Percentiles rank a stretch among this genome's conserved stretches.
phyloP scores from a whole-genome alignment of 2,113 vertebrate species.

The Todiramphus saurophagus region DNA sequence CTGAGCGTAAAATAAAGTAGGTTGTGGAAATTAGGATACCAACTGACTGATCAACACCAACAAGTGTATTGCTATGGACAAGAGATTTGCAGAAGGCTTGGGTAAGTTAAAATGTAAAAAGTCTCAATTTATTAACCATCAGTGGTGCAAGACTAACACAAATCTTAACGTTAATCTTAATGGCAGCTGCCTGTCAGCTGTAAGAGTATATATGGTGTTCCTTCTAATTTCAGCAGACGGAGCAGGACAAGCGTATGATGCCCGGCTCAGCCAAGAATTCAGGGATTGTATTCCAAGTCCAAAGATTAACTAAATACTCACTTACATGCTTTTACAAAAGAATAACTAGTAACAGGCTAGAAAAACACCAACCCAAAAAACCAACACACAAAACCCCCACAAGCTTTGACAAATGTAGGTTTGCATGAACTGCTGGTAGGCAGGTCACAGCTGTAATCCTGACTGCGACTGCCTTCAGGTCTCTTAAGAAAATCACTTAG shows the following conservation, averaged over 20 bases:
- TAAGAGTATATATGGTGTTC: neutral
- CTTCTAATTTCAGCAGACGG: neutral
- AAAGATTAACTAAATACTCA: neutral
- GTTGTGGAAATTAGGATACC: neutral
- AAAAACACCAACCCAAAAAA: neutral
- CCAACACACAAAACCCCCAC: neutral
- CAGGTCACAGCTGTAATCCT: neutral
- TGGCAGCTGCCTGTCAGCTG: neutral
- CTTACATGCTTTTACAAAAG: neutral
- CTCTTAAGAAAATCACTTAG: neutral
- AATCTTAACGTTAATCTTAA: neutral
- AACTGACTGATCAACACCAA: neutral
- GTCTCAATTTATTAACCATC: neutral
- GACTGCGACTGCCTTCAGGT: neutral
- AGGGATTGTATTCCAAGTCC: neutral
- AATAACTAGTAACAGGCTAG: neutral
- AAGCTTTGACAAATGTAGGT: neutral
- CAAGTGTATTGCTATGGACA: neutral
- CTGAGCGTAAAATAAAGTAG: neutral
- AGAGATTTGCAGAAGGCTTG: neutral
- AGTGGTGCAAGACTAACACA: neutral
- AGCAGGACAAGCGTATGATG: neutral
- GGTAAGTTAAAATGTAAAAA: neutral
- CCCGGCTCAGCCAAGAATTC: neutral
- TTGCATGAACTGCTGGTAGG: neutral